phyloP scores from a whole-genome alignment of 2,797 vertebrate species.

The Cottoperca gobio region DNA sequence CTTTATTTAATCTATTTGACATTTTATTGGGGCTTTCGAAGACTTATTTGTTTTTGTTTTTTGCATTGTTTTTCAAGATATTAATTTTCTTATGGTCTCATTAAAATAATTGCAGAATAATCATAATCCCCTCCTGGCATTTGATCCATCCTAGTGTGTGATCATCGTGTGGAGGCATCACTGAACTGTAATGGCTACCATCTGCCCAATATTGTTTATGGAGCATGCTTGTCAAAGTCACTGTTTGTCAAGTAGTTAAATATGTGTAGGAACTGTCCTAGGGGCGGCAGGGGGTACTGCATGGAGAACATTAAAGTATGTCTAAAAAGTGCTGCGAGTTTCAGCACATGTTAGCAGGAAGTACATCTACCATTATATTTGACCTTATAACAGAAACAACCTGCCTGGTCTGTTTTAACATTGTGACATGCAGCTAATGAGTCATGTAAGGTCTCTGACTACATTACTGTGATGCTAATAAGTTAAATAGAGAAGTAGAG shows the following conservation, averaged over 20 bases:
- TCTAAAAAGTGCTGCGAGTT: not conserved
- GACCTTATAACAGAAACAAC: not conserved
- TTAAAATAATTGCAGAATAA: constrained; percentile 35
- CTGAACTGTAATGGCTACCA: constrained; percentile 67
- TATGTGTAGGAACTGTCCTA: not conserved
- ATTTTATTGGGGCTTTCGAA: no score
- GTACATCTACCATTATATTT: not conserved
- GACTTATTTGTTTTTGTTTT: no score
- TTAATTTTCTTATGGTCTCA: constrained; percentile 6
- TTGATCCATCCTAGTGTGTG: constrained; percentile 58
- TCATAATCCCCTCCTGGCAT: constrained; percentile 20
- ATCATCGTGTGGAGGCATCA: constrained; percentile 55
- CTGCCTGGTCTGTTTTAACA: no score
- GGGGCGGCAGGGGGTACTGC: not conserved
- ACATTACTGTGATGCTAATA: not conserved
- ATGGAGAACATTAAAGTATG: not conserved
- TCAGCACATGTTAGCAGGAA: not conserved
- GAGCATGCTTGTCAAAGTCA: constrained; percentile 45
- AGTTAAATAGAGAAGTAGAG: not conserved
- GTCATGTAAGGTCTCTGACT: not conserved
- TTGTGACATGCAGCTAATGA: not conserved
- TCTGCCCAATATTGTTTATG: constrained; percentile 54
- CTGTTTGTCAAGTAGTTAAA: constrained; percentile 30
- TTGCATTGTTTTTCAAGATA: not conserved
- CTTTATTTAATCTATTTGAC: not conserved